Evolutionary conservation across 2,888 invertebrate species (phyloP).

Genomic region (Nephrotoma flavescens): DNA sequence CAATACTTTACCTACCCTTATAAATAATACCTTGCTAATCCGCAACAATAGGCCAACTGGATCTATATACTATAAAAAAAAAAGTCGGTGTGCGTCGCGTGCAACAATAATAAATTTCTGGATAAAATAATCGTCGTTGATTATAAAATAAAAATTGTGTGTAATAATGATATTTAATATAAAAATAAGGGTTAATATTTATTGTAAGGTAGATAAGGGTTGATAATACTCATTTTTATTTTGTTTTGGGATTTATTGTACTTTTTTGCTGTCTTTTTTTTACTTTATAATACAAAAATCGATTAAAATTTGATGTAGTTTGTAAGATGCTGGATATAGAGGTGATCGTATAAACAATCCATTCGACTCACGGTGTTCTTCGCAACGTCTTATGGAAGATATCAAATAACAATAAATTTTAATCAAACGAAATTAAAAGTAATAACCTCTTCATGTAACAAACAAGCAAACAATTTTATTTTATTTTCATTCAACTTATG

Average conservation of each 20-base stretch:
- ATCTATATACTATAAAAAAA: neutral
- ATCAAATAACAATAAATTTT: neutral
- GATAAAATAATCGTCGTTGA: conserved; percentile 4
- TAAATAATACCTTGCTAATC: conserved; percentile 4
- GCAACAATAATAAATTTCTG: conserved; percentile 2
- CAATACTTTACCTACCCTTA: conserved; percentile 3
- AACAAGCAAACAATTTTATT: neutral
- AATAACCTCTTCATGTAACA: neutral
- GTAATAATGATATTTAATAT: conserved; percentile 2
- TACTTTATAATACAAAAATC: neutral
- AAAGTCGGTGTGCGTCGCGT: conserved; percentile 3
- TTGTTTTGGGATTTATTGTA: neutral
- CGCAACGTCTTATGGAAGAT: neutral
- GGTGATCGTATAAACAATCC: neutral
- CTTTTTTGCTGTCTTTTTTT: too few relatives aligned
- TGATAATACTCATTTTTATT: neutral
- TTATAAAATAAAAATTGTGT: neutral
- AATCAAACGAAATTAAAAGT: neutral
- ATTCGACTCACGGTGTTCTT: neutral
- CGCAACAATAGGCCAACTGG: conserved; percentile 1
- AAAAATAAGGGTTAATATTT: neutral
- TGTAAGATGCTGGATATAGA: neutral
- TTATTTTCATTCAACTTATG: neutral
- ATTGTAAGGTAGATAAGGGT: neutral
- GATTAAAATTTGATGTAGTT: neutral